phyloP scores from a whole-genome alignment of 1,140 invertebrate genomes.

The Cherax destructor region DNA sequence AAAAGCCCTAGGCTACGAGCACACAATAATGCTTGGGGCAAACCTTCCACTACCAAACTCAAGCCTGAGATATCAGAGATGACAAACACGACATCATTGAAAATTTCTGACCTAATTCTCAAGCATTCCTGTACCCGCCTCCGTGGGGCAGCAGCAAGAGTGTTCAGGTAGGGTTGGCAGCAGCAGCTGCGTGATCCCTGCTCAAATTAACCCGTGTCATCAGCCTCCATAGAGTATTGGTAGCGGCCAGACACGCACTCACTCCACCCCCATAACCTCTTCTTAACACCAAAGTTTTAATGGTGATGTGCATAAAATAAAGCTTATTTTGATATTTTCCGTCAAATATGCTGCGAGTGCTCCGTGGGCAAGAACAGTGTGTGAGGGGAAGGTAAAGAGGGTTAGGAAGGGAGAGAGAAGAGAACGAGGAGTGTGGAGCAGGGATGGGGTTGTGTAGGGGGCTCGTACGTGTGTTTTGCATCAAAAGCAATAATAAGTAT shows the following conservation, averaged over 20 bases:
- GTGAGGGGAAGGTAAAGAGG: too few species aligned
- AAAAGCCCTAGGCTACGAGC: too few species aligned
- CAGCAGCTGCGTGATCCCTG: neutral
- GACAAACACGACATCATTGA: neutral
- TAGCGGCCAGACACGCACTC: neutral
- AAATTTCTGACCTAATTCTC: neutral
- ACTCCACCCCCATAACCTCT: neutral
- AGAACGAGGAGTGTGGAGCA: neutral
- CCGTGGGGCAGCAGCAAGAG: neutral
- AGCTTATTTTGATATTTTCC: constrained; percentile 1
- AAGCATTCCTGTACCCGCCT: neutral
- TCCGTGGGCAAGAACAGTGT: neutral
- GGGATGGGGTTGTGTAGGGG: neutral
- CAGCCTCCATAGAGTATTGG: neutral
- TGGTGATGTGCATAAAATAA: neutral
- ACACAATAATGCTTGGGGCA: too few species aligned
- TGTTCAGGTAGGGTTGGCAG: neutral
- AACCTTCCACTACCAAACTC: too few species aligned
- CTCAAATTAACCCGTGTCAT: neutral
- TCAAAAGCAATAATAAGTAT: too few species aligned
- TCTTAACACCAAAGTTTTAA: neutral
- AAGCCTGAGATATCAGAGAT: too few species aligned
- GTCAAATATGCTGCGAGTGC: neutral
- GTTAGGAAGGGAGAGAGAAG: neutral
- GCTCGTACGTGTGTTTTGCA: too few species aligned